phyloP scores from a whole-genome alignment of 2,888 invertebrate species.

The Glaucopsyche alexis region DNA sequence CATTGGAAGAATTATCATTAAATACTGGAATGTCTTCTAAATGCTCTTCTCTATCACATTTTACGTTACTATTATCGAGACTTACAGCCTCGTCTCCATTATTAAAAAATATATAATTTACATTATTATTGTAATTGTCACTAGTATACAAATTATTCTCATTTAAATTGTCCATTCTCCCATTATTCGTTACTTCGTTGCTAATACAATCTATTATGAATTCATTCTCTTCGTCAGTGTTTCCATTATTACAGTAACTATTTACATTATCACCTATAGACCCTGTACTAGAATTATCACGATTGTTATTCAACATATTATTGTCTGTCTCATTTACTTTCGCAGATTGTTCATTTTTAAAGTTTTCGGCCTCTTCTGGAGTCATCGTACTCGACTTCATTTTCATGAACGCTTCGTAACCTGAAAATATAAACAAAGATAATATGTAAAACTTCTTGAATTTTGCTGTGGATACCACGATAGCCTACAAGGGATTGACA shows the following conservation, averaged over 20 bases:
- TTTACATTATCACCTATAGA: constrained; percentile 16
- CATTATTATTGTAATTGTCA: constrained; percentile 9
- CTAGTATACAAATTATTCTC: constrained; percentile 30
- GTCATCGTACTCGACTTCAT: constrained; percentile 39
- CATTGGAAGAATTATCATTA: constrained; percentile 43
- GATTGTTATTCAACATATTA: constrained; percentile 27
- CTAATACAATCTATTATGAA: constrained; percentile 32
- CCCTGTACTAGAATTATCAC: constrained; percentile 23
- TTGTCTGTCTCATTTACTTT: constrained; percentile 50
- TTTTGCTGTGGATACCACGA: neutral
- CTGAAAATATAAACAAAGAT: constrained; percentile 39
- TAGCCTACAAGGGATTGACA: too few relatives aligned
- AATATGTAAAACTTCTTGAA: neutral
- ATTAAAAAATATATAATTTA: constrained; percentile 13
- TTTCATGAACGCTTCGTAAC: constrained; percentile 60
- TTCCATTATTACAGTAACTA: constrained; percentile 29
- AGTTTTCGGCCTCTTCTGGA: constrained; percentile 30
- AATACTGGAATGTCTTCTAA: constrained; percentile 32
- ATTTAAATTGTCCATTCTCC: constrained; percentile 31
- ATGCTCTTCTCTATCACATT: constrained; percentile 36
- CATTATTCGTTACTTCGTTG: constrained; percentile 32
- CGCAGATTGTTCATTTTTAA: constrained; percentile 31
- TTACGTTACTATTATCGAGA: constrained; percentile 34
- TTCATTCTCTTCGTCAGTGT: constrained; percentile 34
- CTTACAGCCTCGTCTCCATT: constrained; percentile 21